These are phyloP conservation scores for Micromesistius poutassou DNA, from an alignment of 2,797 vertebrate genomes.

Conservation along the genomic window DNA sequence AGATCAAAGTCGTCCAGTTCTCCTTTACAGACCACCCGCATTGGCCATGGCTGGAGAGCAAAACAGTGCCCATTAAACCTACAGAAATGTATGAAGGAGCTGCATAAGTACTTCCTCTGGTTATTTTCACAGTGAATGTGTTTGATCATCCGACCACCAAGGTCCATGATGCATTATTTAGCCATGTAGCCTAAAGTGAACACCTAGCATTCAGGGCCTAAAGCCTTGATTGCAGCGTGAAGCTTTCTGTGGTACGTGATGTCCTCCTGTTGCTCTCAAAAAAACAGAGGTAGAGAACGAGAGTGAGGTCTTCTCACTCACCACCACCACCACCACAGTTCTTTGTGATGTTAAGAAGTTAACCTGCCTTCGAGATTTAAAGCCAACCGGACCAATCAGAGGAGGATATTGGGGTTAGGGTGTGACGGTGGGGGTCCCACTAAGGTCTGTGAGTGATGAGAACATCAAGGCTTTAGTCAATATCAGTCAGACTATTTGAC, in stretches of 20 bases:
- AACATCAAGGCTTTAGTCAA: neutral
- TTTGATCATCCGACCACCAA: neutral
- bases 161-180: no score
- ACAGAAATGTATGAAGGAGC: constrained; percentile 14
- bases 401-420: neutral
- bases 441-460: constrained; percentile 16
- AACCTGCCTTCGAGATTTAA: constrained; percentile 35
- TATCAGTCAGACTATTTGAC: neutral
- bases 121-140: neutral
- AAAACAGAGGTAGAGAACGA: constrained; percentile 38
- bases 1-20: constrained; percentile 34
- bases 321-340: constrained; percentile 15
- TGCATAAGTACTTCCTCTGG: constrained; percentile 14
- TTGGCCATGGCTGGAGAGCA: constrained; percentile 10
- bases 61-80: constrained; percentile 18
- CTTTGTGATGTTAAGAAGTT: constrained; percentile 37
- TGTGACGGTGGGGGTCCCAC: constrained; percentile 13
- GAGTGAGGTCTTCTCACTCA: constrained; percentile 32
- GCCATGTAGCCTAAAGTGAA: neutral
- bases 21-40: constrained; percentile 20
- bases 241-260: neutral
- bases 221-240: no score
- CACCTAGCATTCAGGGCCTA: neutral
- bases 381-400: constrained; percentile 27
- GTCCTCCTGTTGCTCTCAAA: constrained; percentile 34